Percentiles rank a stretch among this genome's conserved stretches.
Evolutionary conservation across 1,140 invertebrate genomes (phyloP).

Genomic region (Subanguina moxae): DNA sequence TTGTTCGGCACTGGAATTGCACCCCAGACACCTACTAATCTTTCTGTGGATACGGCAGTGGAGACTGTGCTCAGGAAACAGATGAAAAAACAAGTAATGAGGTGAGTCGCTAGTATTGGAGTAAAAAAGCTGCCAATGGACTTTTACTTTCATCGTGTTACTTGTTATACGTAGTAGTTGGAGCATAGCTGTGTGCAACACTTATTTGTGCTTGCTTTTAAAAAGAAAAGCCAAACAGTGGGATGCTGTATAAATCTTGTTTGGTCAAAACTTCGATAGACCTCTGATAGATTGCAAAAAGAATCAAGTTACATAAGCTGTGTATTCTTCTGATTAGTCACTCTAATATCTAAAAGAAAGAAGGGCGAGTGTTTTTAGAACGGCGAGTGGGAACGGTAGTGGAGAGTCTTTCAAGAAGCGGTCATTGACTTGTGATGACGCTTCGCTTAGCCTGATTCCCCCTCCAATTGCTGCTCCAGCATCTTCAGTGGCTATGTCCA

Average conservation of each 20-base stretch:
- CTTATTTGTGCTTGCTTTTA: neutral
- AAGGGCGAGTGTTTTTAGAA: too few species aligned
- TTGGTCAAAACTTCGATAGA: neutral
- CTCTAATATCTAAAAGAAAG: too few species aligned
- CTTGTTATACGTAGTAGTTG: too few species aligned
- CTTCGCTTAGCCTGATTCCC: too few species aligned
- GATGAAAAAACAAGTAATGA: neutral
- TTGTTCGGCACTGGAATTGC: neutral
- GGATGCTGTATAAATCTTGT: neutral
- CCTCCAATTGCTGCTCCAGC: neutral
- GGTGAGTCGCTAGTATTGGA: neutral
- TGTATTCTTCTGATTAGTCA: too few species aligned
- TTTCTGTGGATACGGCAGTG: slow-evolving; percentile 1
- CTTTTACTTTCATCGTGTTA: too few species aligned
- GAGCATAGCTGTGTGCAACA: too few species aligned
- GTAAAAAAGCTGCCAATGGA: neutral
- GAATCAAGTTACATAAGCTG: too few species aligned
- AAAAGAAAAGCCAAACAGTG: neutral
- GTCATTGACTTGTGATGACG: too few species aligned
- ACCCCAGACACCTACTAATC: neutral
- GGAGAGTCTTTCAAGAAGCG: too few species aligned
- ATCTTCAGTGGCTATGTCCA: neutral
- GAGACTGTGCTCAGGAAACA: neutral
- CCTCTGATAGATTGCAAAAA: neutral
- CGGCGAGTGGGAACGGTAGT: too few species aligned